phyloP scores from a whole-genome alignment of 2,113 vertebrate genomes.

The Cariama cristata region DNA sequence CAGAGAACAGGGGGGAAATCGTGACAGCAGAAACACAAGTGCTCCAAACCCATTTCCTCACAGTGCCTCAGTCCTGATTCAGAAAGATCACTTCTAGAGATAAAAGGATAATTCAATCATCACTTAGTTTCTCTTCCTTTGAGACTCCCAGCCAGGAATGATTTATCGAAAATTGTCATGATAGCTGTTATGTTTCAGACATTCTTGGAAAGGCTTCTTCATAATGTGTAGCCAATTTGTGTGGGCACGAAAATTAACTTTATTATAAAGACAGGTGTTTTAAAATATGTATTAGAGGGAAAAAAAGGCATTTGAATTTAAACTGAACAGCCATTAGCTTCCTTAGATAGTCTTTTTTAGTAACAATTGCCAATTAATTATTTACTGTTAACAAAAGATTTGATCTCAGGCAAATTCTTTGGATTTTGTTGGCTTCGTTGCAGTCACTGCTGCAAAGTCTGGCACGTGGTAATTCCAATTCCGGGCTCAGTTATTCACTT shows the following conservation, averaged over 20 bases:
- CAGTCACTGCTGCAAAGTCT: not conserved
- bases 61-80: not conserved
- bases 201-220: slow-evolving; percentile 5
- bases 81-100: slow-evolving; percentile 17
- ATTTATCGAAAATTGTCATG: slow-evolving; percentile 47
- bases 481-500: not conserved
- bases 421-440: not conserved
- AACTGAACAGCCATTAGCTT: not conserved
- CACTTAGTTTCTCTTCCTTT: slow-evolving; percentile 32
- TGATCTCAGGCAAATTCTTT: not conserved
- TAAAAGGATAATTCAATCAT: slow-evolving; percentile 52
- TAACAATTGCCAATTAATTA: slow-evolving; percentile 17
- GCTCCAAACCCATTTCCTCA: not conserved
- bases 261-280: slow-evolving; percentile 5
- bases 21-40: not conserved
- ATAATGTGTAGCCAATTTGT: not conserved
- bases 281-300: not conserved
- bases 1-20: not conserved
- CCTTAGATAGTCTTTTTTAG: not conserved
- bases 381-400: not conserved
- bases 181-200: slow-evolving; percentile 19
- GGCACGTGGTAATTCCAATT: not conserved
- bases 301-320: not conserved
- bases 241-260: not conserved
- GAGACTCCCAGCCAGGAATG: slow-evolving; percentile 6